Evolutionary conservation across 2,888 invertebrate genomes (phyloP).

Genomic region (Dendrolimus pini): DNA sequence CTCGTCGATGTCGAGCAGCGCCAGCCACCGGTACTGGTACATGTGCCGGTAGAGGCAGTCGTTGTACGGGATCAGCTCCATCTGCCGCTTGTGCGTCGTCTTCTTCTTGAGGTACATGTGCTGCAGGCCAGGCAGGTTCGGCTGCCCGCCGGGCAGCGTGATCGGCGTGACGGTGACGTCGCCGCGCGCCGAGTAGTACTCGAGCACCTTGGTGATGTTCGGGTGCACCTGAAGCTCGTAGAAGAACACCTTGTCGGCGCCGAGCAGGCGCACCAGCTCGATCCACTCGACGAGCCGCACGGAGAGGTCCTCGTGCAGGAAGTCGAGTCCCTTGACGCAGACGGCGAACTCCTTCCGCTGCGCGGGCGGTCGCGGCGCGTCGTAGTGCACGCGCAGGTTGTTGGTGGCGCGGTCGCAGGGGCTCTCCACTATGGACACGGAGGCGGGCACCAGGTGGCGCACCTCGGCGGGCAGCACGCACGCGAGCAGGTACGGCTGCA

Average conservation of each 20-base stretch:
- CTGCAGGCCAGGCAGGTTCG: constrained; percentile 91
- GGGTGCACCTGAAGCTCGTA: constrained; percentile 95
- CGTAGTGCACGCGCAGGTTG: constrained; percentile 88
- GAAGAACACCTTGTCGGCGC: constrained; percentile 94
- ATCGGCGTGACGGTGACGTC: constrained; percentile 86
- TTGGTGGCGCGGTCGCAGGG: constrained; percentile 91
- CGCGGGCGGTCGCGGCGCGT: constrained; percentile 75
- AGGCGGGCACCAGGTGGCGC: constrained; percentile 84
- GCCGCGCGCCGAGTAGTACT: constrained; percentile 80
- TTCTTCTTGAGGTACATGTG: constrained; percentile 93
- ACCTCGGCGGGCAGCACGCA: constrained; percentile 89
- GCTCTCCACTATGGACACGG: constrained; percentile 90
- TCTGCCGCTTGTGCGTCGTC: constrained; percentile 94
- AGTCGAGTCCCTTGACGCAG: constrained; percentile 95
- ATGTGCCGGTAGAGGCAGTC: constrained; percentile 96
- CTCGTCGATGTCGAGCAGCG: constrained; percentile 95
- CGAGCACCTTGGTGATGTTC: constrained; percentile 90
- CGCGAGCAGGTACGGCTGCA: constrained; percentile 93
- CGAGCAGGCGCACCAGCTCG: constrained; percentile 88
- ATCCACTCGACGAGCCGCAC: constrained; percentile 96
- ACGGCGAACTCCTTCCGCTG: constrained; percentile 90
- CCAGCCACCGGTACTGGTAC: constrained; percentile 92
- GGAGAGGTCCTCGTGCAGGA: constrained; percentile 92
- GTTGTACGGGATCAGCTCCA: constrained; percentile 97
- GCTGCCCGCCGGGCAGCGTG: constrained; percentile 92